phyloP scores from a whole-genome alignment of 2,797 vertebrate genomes.

The Cossypha niveicapilla region DNA sequence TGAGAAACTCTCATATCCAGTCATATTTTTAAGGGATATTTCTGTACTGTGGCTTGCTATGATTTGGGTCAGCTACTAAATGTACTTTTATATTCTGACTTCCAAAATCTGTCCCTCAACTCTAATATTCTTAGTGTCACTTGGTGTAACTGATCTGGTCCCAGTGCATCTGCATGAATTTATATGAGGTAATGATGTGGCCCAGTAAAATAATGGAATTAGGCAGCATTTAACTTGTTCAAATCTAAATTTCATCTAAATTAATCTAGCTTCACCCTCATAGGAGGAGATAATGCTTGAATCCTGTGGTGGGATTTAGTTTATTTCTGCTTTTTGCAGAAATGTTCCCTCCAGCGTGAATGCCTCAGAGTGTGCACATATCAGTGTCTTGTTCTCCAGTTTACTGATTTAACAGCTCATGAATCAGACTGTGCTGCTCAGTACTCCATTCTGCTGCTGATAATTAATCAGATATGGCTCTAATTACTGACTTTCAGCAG shows the following conservation, averaged over 20 bases:
- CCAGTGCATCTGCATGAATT: not conserved
- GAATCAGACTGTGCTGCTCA: constrained; percentile 64
- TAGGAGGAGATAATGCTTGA: not conserved
- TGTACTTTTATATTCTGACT: not conserved
- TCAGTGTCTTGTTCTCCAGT: constrained; percentile 27
- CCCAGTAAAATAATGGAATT: not conserved
- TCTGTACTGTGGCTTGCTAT: not conserved
- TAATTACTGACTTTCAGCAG: constrained; percentile 64
- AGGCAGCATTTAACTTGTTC: not conserved
- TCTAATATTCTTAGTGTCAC: not conserved
- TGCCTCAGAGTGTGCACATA: not conserved
- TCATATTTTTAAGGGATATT: not conserved
- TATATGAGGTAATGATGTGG: not conserved
- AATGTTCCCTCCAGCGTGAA: not conserved
- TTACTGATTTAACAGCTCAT: constrained; percentile 65
- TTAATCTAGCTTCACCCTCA: not conserved
- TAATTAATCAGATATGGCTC: constrained; percentile 69
- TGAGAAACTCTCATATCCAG: not conserved
- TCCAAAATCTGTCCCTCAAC: not conserved
- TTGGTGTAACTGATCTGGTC: not conserved
- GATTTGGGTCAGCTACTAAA: not conserved
- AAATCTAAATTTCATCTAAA: constrained; percentile 1
- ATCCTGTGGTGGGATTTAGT: not conserved
- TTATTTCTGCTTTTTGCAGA: not conserved
- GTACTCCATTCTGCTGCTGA: constrained; percentile 46